Evolutionary conservation across 2,113 vertebrate genomes (phyloP).

Genomic region (Actinemys pallida): DNA sequence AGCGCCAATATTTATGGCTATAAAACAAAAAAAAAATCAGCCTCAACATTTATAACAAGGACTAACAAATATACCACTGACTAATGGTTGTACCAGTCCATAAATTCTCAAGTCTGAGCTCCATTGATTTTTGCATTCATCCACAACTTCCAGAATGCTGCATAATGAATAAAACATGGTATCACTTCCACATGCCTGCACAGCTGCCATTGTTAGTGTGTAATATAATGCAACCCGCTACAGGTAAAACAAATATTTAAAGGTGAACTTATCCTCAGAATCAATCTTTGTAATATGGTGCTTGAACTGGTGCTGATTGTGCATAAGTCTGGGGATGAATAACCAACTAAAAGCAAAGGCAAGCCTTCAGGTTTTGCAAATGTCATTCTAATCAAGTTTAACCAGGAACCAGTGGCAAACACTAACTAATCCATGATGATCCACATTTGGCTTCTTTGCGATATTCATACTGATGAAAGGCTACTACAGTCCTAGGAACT

Average conservation of each 20-base stretch:
- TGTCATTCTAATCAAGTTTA: not conserved
- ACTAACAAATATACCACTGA: not conserved
- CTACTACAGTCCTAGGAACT: not conserved
- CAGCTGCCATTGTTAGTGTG: constrained; percentile 4
- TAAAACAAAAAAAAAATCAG: not conserved
- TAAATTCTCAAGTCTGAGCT: constrained; percentile 30
- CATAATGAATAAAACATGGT: constrained; percentile 58
- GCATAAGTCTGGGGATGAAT: not conserved
- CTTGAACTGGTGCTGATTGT: not conserved
- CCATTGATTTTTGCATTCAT: constrained; percentile 26
- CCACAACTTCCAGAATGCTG: constrained; percentile 13
- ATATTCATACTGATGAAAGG: not conserved
- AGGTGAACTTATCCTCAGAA: constrained; percentile 11
- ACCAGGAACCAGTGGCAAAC: not conserved
- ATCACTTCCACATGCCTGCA: not conserved
- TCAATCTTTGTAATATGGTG: not conserved
- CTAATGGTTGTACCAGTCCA: not conserved
- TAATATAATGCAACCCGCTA: not conserved
- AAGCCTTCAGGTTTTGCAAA: constrained; percentile 13
- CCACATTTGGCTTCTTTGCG: not conserved
- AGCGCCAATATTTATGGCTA: not conserved
- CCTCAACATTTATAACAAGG: constrained; percentile 15
- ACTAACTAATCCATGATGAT: not conserved
- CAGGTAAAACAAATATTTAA: constrained; percentile 32
- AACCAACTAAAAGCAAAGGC: not conserved